Percentiles rank a stretch among this genome's conserved stretches.
Evolutionary conservation across 2,797 vertebrate species (phyloP).

Genomic region (Ctenochaetus hawaiiensis): DNA sequence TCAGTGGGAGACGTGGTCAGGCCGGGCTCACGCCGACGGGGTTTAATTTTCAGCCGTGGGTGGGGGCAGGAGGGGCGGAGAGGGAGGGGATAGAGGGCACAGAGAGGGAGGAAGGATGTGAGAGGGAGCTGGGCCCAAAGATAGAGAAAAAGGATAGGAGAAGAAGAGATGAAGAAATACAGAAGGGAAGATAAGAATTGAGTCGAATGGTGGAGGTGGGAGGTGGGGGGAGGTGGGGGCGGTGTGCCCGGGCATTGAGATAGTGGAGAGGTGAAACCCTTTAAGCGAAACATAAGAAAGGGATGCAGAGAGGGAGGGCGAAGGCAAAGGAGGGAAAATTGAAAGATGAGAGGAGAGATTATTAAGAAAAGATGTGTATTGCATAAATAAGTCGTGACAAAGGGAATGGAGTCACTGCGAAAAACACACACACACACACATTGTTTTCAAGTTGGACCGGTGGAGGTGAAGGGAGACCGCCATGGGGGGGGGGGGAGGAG

Average conservation of each 20-base stretch:
- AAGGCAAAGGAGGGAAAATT: slow-evolving; percentile 77
- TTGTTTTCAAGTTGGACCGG: slow-evolving; percentile 55
- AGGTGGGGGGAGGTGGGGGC: slow-evolving; percentile 1
- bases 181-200: slow-evolving; percentile 69
- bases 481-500: slow-evolving; percentile 13
- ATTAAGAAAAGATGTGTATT: slow-evolving; percentile 74
- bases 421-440: neutral
- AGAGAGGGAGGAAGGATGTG: slow-evolving; percentile 30
- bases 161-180: slow-evolving; percentile 1
- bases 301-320: slow-evolving; percentile 56
- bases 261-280: slow-evolving; percentile 75
- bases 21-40: slow-evolving; percentile 45
- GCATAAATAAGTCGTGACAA: slow-evolving; percentile 73
- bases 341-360: slow-evolving; percentile 84
- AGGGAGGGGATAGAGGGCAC: slow-evolving; percentile 38
- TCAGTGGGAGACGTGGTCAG: slow-evolving; percentile 53
- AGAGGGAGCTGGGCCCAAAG: slow-evolving; percentile 54
- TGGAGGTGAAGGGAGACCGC: slow-evolving; percentile 47
- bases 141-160: slow-evolving; percentile 40
- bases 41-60: slow-evolving; percentile 70
- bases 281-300: slow-evolving; percentile 70
- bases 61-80: slow-evolving; percentile 13
- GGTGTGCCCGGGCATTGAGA: slow-evolving; percentile 66
- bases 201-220: slow-evolving; percentile 39
- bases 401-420: slow-evolving; percentile 45